Conservation (phyloP, 2,888 invertebrate species). For the Eupithecia inturbata region DNA sequence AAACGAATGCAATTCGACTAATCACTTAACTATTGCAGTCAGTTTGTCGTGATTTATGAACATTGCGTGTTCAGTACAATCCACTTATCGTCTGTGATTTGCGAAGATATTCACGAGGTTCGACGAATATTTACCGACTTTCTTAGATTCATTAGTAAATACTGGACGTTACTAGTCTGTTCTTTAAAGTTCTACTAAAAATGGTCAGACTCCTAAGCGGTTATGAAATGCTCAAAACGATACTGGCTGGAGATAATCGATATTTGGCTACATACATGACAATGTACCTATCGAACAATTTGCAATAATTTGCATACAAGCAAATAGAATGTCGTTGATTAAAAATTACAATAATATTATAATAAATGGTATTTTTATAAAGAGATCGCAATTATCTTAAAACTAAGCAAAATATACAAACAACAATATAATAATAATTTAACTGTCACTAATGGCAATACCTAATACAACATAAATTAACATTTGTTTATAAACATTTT, state of each 20-base stretch:
- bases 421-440: conserved; percentile 36
- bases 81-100: conserved; percentile 3
- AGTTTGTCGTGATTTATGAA: neutral
- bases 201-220: too few relatives aligned
- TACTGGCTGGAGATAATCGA: neutral
- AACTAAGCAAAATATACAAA: conserved; percentile 51
- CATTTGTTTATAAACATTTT: conserved; percentile 1
- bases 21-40: neutral
- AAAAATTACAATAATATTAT: conserved; percentile 50
- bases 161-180: neutral
- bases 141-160: neutral
- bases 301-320: conserved; percentile 56
- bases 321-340: conserved; percentile 69
- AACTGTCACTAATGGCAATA: conserved; percentile 48
- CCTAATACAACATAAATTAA: conserved; percentile 13
- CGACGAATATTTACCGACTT: neutral
- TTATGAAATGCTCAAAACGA: neutral
- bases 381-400: conserved; percentile 44
- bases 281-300: conserved; percentile 58
- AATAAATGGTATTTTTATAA: conserved; percentile 49
- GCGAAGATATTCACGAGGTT: neutral
- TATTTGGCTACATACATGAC: conserved; percentile 24
- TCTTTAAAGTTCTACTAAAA: too few relatives aligned
- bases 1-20: neutral
- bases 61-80: conserved; percentile 5